Percentiles rank a stretch among this genome's conserved stretches.
These are phyloP conservation scores for Fukomys damarensis DNA, from an alignment of 2,113 vertebrate species.

Conservation along the genomic window DNA sequence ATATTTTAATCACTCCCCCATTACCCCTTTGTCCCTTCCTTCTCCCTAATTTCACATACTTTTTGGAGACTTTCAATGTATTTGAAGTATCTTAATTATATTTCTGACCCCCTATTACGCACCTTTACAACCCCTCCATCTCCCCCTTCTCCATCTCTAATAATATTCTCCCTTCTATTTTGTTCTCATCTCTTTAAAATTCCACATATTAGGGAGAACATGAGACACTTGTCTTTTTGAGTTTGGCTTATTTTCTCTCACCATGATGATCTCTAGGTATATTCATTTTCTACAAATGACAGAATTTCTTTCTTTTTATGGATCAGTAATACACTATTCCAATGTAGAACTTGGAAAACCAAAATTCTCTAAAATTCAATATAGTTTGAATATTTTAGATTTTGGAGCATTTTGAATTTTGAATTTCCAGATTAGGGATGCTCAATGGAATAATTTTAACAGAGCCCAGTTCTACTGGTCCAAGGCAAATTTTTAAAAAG, in stretches of 20 bases:
- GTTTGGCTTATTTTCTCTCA: neutral
- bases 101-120: neutral
- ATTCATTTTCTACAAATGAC: neutral
- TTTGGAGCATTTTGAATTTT: neutral
- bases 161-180: neutral
- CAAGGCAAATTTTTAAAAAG: neutral
- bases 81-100: too few species aligned
- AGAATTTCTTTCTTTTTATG: neutral
- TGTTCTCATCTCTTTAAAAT: neutral
- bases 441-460: neutral
- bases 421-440: neutral
- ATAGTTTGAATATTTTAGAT: neutral
- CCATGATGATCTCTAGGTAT: neutral
- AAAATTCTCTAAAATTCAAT: neutral
- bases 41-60: neutral
- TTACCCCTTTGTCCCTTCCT: too few species aligned
- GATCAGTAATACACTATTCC: neutral
- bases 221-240: neutral
- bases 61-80: neutral
- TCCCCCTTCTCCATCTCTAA: too few species aligned
- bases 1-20: neutral
- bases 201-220: neutral
- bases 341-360: neutral
- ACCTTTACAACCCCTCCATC: too few species aligned
- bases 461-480: neutral